Percentiles rank a stretch among this genome's conserved stretches.
phyloP scores from a whole-genome alignment of 2,797 vertebrate genomes.

The Artibeus jamaicensis region DNA sequence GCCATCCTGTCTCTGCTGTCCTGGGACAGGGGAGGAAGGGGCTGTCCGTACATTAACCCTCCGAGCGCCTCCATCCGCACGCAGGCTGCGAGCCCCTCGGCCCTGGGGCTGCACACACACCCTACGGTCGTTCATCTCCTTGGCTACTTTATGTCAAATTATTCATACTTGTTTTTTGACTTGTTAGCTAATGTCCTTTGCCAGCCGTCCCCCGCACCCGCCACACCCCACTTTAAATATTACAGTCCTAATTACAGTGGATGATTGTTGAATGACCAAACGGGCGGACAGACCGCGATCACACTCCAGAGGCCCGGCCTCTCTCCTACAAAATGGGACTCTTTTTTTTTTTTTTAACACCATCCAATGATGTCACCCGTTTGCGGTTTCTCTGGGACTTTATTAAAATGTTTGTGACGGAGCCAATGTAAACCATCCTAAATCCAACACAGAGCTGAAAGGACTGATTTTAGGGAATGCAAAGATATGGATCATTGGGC shows the following conservation, averaged over 20 bases:
- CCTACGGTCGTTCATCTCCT: slow-evolving; percentile 65
- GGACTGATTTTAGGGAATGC: slow-evolving; percentile 93
- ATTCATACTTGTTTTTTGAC: slow-evolving; percentile 80
- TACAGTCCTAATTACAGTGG: slow-evolving; percentile 78
- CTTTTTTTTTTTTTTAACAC: slow-evolving; percentile 89
- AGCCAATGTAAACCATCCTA: slow-evolving; percentile 99
- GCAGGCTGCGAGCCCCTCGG: slow-evolving; percentile 57
- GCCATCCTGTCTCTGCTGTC: slow-evolving; percentile 60
- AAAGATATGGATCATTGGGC: slow-evolving; percentile 98
- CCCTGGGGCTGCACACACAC: slow-evolving; percentile 55
- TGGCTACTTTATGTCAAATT: slow-evolving; percentile 86
- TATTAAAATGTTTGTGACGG: slow-evolving; percentile 94
- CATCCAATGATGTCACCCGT: slow-evolving; percentile 97
- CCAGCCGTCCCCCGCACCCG: not conserved
- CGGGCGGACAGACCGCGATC: slow-evolving; percentile 66
- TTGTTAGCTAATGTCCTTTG: slow-evolving; percentile 78
- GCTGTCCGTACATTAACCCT: slow-evolving; percentile 73
- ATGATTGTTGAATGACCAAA: slow-evolving; percentile 82
- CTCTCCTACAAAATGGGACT: slow-evolving; percentile 92
- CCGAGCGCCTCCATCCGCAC: slow-evolving; percentile 50
- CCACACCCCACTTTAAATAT: slow-evolving; percentile 70
- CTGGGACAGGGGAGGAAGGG: slow-evolving; percentile 47
- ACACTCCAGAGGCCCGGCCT: slow-evolving; percentile 83
- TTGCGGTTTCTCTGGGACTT: slow-evolving; percentile 93
- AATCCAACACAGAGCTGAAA: slow-evolving; percentile 95